Conservation (phyloP, 2,113 vertebrate genomes). For the Psettodes erumei region DNA sequence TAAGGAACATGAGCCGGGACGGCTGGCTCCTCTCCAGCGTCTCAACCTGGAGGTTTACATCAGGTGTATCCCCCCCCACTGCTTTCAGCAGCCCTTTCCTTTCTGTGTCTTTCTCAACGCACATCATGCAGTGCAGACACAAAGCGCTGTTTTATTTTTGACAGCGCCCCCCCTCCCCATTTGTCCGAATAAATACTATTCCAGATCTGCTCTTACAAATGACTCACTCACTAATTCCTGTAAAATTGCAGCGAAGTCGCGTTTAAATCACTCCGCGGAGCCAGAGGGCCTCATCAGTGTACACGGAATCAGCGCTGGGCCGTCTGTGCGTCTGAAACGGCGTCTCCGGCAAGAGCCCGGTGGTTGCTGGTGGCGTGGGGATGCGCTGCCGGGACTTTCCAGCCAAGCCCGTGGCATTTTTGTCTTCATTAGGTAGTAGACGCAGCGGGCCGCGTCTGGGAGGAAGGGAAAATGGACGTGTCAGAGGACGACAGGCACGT, state of each 20-base stretch:
- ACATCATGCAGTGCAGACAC: background rate
- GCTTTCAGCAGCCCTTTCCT: constrained; percentile 8
- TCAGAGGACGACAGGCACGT: constrained; percentile 1
- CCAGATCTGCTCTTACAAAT: constrained; percentile 16
- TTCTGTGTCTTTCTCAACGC: background rate
- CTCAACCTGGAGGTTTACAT: constrained; percentile 55
- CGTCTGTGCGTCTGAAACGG: constrained; percentile 40
- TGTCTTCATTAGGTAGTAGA: constrained; percentile 16
- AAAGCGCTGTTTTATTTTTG: background rate
- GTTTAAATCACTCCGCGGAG: constrained; percentile 35
- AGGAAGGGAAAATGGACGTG: constrained; percentile 1
- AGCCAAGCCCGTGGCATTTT: constrained; percentile 22
- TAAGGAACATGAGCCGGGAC: constrained; percentile 33
- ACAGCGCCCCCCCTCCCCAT: background rate
- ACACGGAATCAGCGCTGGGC: constrained; percentile 21
- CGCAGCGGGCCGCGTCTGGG: constrained; percentile 2
- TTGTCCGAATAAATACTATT: constrained; percentile 15
- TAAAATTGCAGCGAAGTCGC: constrained; percentile 12
- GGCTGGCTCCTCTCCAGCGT: constrained; percentile 40
- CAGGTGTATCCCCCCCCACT: constrained; percentile 59
- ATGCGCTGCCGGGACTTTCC: constrained; percentile 46
- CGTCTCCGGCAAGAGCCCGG: constrained; percentile 40
- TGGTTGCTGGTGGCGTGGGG: constrained; percentile 48
- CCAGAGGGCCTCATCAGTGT: constrained; percentile 45
- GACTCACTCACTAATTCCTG: constrained; percentile 5